phyloP scores from a whole-genome alignment of 2,113 vertebrate genomes.

The Tupaia chinensis region DNA sequence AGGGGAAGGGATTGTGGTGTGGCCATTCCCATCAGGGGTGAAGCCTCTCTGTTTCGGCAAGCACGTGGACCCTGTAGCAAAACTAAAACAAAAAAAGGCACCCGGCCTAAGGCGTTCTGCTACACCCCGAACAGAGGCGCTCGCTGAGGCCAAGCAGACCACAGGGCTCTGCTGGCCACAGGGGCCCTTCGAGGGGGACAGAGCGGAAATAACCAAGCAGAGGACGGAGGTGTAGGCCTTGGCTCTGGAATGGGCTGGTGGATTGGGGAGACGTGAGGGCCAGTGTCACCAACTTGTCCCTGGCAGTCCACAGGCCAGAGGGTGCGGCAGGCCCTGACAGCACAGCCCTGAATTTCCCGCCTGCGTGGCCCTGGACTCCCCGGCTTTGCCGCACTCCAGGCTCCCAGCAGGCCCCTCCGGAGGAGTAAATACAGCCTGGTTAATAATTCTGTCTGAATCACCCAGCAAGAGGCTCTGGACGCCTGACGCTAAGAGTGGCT shows the following conservation, averaged over 20 bases:
- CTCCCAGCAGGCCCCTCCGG: neutral
- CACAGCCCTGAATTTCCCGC: neutral
- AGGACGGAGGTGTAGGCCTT: too few species aligned
- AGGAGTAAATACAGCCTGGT: neutral
- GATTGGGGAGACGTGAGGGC: neutral
- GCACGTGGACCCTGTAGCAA: too few species aligned
- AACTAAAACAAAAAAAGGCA: neutral
- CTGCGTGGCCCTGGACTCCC: neutral
- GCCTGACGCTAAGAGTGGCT: neutral
- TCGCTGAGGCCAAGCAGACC: neutral
- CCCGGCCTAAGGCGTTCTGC: too few species aligned
- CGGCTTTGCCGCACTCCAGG: fast-evolving
- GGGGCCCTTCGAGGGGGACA: neutral
- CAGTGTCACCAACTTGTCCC: neutral
- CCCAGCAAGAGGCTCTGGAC: neutral
- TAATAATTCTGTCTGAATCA: neutral
- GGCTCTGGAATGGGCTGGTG: neutral
- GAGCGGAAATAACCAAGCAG: neutral
- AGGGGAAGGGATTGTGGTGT: too few species aligned
- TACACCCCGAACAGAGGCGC: neutral
- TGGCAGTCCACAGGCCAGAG: neutral
- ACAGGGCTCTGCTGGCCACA: neutral
- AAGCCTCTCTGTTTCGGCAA: too few species aligned
- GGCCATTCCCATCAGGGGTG: too few species aligned
- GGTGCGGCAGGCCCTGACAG: neutral